phyloP scores from a whole-genome alignment of 2,888 invertebrate species.

The Hyposoter dolosus region DNA sequence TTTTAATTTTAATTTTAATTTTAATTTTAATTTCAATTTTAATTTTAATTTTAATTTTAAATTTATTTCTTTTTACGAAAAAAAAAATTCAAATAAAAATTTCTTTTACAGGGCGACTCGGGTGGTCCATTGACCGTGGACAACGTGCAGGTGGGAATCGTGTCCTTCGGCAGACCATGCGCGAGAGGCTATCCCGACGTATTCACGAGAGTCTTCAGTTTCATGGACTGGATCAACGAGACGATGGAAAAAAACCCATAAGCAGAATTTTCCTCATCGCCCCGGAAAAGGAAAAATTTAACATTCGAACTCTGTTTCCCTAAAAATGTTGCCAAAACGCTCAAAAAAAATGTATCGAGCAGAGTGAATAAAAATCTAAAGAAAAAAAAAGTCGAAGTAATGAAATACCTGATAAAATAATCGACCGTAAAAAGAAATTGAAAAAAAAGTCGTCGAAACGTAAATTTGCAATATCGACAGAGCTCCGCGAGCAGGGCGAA shows the following conservation, averaged over 20 bases:
- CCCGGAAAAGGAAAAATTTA: too few relatives aligned
- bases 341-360: neutral
- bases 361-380: neutral
- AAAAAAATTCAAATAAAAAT: too few relatives aligned
- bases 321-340: too few relatives aligned
- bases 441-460: neutral
- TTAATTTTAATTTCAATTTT: too few relatives aligned
- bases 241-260: slow-evolving; percentile 38
- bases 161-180: slow-evolving; percentile 66
- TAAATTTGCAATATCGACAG: neutral
- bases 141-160: slow-evolving; percentile 64
- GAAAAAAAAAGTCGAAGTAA: neutral
- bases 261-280: neutral
- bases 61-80: neutral
- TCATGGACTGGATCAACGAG: slow-evolving; percentile 50
- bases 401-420: neutral
- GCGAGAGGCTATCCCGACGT: slow-evolving; percentile 66
- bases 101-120: slow-evolving; percentile 64
- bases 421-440: neutral
- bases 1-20: too few relatives aligned
- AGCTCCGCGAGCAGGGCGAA: neutral
- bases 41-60: neutral
- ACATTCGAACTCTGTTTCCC: too few relatives aligned
- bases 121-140: slow-evolving; percentile 65
- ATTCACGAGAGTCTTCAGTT: slow-evolving; percentile 54